phyloP scores from a whole-genome alignment of 1,140 invertebrate genomes.

The Choristoneura fumiferana region DNA sequence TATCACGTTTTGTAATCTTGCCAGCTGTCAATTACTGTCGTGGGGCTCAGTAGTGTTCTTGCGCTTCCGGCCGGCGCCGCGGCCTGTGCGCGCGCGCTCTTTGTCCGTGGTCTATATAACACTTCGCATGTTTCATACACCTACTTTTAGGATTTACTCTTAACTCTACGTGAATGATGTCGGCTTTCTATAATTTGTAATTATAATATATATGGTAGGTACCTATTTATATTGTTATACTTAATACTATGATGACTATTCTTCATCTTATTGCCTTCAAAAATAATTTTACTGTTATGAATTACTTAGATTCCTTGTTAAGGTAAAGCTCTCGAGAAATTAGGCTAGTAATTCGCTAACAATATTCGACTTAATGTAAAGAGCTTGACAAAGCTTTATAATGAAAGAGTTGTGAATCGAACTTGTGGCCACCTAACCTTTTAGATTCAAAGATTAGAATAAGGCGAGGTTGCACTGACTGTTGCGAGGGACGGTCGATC shows the following conservation, averaged over 20 bases:
- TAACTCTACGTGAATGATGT: conserved; percentile 29
- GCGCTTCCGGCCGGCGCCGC: conserved; percentile 6
- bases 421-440: conserved; percentile 70
- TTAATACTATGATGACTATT: conserved; percentile 31
- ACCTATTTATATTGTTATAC: conserved; percentile 32
- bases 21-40: conserved; percentile 11
- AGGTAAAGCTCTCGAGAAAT: conserved; percentile 28
- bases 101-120: conserved; percentile 65
- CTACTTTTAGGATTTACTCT: conserved; percentile 36
- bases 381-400: conserved; percentile 76
- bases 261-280: conserved; percentile 46
- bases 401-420: conserved; percentile 76
- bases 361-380: conserved; percentile 61
- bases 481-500: conserved; percentile 20
- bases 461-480: conserved; percentile 37
- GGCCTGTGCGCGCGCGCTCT: conserved; percentile 20
- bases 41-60: conserved; percentile 1
- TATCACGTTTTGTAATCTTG: conserved; percentile 1
- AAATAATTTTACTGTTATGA: conserved; percentile 39
- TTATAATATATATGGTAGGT: conserved; percentile 26
- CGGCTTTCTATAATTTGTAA: conserved; percentile 36
- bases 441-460: conserved; percentile 49
- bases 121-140: conserved; percentile 51
- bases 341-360: conserved; percentile 42
- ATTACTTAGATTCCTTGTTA: conserved; percentile 39